Conservation (phyloP, 2,797 vertebrate genomes). For the Rhabdomys pumilio region DNA sequence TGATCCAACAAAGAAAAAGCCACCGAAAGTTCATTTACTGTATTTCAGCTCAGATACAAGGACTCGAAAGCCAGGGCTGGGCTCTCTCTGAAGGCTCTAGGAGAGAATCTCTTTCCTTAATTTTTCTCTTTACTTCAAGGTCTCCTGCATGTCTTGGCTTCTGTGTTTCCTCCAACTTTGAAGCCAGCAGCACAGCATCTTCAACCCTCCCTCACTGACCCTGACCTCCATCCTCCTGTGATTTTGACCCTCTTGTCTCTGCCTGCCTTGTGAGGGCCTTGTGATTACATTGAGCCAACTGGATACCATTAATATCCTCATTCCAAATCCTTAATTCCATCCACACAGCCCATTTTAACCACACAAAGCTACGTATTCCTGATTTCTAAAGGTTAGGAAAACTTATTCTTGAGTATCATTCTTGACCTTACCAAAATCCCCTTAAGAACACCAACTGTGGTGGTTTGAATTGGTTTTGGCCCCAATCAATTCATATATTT, state of each 20-base stretch:
- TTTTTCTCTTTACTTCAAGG: not conserved
- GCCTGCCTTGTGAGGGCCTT: not conserved
- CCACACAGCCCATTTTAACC: not conserved
- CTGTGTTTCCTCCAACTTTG: not conserved
- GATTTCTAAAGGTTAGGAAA: slow-evolving; percentile 14
- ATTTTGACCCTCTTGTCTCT: not conserved
- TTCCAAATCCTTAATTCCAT: not conserved
- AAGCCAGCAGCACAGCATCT: not conserved
- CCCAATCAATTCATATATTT: too few relatives aligned
- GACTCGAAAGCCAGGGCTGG: not conserved
- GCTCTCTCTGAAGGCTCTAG: not conserved
- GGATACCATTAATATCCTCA: not conserved
- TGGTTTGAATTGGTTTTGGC: too few relatives aligned
- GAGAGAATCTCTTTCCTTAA: not conserved
- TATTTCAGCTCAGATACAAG: not conserved
- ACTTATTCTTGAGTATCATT: not conserved
- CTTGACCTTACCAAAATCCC: not conserved
- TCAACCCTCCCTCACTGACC: not conserved
- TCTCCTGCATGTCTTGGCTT: not conserved
- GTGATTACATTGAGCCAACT: not conserved
- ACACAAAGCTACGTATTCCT: not conserved
- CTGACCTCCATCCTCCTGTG: not conserved
- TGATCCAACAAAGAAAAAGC: too few relatives aligned
- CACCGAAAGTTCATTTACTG: not conserved
- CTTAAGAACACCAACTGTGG: not conserved